Evolutionary conservation across 2,797 vertebrate genomes (phyloP).

Genomic region (Enteromius paludinosus): DNA sequence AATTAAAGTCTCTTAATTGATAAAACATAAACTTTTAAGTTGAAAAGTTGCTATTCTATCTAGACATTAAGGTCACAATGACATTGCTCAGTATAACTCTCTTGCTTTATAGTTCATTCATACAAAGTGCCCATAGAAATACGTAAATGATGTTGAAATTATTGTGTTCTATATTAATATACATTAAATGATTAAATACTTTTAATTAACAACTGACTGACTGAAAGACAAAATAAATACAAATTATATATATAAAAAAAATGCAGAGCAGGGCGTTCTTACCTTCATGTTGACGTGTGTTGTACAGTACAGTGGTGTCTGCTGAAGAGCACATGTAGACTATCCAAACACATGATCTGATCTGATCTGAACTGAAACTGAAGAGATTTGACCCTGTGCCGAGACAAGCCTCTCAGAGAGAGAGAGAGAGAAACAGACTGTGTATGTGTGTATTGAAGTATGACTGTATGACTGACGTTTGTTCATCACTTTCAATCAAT

Average conservation of each 20-base stretch:
- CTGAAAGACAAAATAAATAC: not conserved
- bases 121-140: not conserved
- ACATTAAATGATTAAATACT: too few species aligned
- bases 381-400: not conserved
- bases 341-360: not conserved
- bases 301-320: not conserved
- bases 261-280: not conserved
- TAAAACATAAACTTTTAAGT: not conserved
- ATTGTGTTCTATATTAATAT: not conserved
- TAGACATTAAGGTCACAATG: not conserved
- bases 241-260: not conserved
- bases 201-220: not conserved
- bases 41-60: not conserved
- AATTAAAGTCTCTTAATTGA: conserved; percentile 52
- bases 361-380: not conserved
- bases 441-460: not conserved
- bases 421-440: not conserved
- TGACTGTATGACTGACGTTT: not conserved
- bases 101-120: not conserved
- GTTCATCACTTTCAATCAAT: not conserved
- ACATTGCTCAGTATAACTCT: not conserved
- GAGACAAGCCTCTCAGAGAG: not conserved
- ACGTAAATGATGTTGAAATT: not conserved
- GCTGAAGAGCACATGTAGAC: not conserved
- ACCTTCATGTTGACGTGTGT: not conserved